Evolutionary conservation across 2,888 invertebrate species (phyloP), one percentile per base, ranked within the genome.

Genomic region (Trissoscelio sp.): DNA sequence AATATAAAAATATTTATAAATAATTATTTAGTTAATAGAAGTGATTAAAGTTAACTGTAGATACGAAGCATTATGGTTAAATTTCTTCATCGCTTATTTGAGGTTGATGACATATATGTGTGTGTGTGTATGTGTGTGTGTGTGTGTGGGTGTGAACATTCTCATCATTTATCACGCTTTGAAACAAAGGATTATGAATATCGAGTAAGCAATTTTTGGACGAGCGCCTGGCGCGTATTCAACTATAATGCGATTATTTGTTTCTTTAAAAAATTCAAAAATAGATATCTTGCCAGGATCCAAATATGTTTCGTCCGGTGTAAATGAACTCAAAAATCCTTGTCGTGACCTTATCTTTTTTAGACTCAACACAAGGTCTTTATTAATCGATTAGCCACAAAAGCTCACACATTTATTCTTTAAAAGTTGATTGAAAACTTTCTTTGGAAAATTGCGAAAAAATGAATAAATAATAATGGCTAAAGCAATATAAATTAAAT

Each of bases 291-390:
- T 11, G n/a, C 44, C 64, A 73, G 73, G 64, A 73, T 53, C 60
- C 48, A 42, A 78, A 78, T 48, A 46, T 20, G 51, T 22, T 11
- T 39, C 37, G 44, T 7, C 9, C 37, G 28, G 64, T 84, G 84
- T 84, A 83, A 86, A 83, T 67, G 84, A 86, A 84, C 84, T 78
- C 78, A 39, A 55, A 74, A 67, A 81, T 85, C 82, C 84, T 86
- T 84, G 79, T 53, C 57, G 60, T 67, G 85, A 86, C 85, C 84
- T 86, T 82, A 82, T 55, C 67, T n/a, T 67, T 77, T 74, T 70
- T 60, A 53, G 64, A 67, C 31, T 53, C 55, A 12, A 22, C 55
- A 9, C 73, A 64, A 74, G 55, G 79, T 39, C 53, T 12, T 3
- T 37, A 31, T 55, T 74, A 70, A 31, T 20, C 34, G 55, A 57